Conservation (phyloP, 1,140 invertebrate genomes). For the Formica selysi region DNA sequence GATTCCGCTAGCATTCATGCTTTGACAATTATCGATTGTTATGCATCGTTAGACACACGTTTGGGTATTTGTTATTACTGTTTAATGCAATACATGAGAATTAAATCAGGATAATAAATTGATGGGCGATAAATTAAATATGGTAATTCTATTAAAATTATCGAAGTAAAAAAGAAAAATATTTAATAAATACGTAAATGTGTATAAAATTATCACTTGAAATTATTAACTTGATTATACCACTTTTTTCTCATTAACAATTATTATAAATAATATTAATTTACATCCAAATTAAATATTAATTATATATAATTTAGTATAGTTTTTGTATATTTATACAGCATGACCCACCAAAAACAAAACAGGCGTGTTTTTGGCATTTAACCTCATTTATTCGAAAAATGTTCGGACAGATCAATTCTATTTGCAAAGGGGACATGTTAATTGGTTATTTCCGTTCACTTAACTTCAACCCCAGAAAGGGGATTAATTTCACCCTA, state of each 20-base stretch:
- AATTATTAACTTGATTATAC: background rate
- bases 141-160: constrained; percentile 7
- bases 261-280: constrained; percentile 5
- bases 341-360: too few species aligned
- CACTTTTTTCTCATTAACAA: background rate
- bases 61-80: background rate
- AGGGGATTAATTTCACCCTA: too few species aligned
- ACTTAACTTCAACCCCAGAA: too few species aligned
- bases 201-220: background rate
- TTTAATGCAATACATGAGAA: background rate
- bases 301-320: background rate
- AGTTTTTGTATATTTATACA: too few species aligned
- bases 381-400: too few species aligned
- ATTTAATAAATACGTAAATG: constrained; percentile 28
- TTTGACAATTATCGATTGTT: constrained; percentile 23
- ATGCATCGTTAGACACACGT: background rate
- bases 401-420: too few species aligned
- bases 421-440: too few species aligned
- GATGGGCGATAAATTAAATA: constrained; percentile 16
- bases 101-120: constrained; percentile 50
- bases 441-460: too few species aligned
- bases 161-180: background rate
- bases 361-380: too few species aligned
- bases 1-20: background rate
- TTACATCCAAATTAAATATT: background rate